Percentiles rank a stretch among this genome's conserved stretches.
These are phyloP conservation scores for Panthera uncia DNA, from an alignment of 2,113 vertebrate genomes.

Conservation along the genomic window DNA sequence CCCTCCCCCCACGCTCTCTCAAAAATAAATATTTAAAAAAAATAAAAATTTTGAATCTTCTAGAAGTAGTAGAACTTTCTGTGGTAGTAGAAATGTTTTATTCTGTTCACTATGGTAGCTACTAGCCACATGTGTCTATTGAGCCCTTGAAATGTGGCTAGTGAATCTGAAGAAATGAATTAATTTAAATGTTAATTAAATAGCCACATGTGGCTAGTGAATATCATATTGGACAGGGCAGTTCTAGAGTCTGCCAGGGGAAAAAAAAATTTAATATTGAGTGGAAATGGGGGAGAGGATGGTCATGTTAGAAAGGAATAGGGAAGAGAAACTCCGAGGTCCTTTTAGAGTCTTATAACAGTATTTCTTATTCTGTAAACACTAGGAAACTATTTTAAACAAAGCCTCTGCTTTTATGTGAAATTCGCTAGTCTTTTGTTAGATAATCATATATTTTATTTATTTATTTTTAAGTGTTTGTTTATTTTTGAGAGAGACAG, in stretches of 20 bases:
- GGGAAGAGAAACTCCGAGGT: background rate
- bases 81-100: background rate
- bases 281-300: background rate
- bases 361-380: background rate
- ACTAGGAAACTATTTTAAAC: background rate
- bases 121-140: background rate
- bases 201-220: background rate
- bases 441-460: background rate
- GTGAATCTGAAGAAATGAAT: background rate
- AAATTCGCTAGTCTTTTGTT: background rate
- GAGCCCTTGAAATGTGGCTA: background rate
- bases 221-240: background rate
- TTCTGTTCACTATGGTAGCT: background rate
- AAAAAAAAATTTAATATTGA: background rate
- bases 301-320: background rate
- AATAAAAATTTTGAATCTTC: background rate
- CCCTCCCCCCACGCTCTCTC: too few relatives aligned
- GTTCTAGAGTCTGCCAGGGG: background rate
- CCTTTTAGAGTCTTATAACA: background rate
- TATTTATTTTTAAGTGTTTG: background rate
- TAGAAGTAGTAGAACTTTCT: background rate
- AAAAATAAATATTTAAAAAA: too few relatives aligned
- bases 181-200: slow-evolving; percentile 13
- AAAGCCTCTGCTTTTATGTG: background rate
- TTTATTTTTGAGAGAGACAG: too few relatives aligned